These are phyloP conservation scores for Drosophila triauraria DNA, from an alignment of 1,140 invertebrate genomes.

Conservation along the genomic window DNA sequence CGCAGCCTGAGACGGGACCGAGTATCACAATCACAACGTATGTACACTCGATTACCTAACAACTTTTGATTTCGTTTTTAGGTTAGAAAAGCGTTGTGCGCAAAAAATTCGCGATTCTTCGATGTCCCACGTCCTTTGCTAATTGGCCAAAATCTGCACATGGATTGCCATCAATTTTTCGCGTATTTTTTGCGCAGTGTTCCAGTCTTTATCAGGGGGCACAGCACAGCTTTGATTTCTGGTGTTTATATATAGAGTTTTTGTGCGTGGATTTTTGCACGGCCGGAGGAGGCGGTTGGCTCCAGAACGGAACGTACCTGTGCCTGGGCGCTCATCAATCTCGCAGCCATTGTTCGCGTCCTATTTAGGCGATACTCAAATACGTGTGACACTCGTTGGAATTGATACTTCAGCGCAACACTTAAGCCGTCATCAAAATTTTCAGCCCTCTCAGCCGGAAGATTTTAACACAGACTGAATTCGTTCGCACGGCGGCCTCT, in stretches of 20 bases:
- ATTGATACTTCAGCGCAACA: slow-evolving; percentile 44
- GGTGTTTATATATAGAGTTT: slow-evolving; percentile 21
- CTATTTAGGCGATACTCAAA: slow-evolving; percentile 39
- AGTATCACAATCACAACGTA: slow-evolving; percentile 47
- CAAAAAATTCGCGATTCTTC: slow-evolving; percentile 47
- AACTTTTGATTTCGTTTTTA: slow-evolving; percentile 72
- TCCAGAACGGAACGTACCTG: slow-evolving; percentile 63
- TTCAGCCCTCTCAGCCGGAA: slow-evolving; percentile 84
- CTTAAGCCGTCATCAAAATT: slow-evolving; percentile 69
- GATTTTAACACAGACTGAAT: slow-evolving; percentile 80
- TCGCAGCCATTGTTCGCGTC: slow-evolving; percentile 73
- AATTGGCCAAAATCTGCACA: slow-evolving; percentile 15
- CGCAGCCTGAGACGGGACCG: neutral
- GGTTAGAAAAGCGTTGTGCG: slow-evolving; percentile 71
- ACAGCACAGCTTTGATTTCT: slow-evolving; percentile 31
- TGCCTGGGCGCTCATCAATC: slow-evolving; percentile 74
- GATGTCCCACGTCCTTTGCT: slow-evolving; percentile 1
- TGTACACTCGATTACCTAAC: slow-evolving; percentile 67
- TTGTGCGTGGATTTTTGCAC: neutral
- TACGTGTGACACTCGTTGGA: slow-evolving; percentile 41
- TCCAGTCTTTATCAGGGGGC: slow-evolving; percentile 48
- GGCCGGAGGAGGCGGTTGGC: slow-evolving; percentile 14
- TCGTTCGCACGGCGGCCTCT: slow-evolving; percentile 16
- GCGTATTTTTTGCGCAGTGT: slow-evolving; percentile 36
- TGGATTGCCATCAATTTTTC: slow-evolving; percentile 37